Percentiles rank a stretch among this genome's conserved stretches.
phyloP scores from a whole-genome alignment of 2,888 invertebrate species.

The Oxycera nigricornis region DNA sequence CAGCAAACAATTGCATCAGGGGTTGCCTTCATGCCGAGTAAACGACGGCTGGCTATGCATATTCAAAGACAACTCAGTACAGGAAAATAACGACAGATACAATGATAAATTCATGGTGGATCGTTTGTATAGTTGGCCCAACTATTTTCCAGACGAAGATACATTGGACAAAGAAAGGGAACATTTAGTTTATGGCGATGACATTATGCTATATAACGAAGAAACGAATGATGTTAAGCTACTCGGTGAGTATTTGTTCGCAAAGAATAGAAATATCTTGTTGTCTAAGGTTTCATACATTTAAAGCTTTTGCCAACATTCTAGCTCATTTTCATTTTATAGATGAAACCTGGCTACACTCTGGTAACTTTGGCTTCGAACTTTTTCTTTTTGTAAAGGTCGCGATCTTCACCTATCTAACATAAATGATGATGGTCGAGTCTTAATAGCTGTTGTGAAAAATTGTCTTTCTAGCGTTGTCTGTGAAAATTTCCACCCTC shows the following conservation, averaged over 20 bases:
- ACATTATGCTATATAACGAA: conserved; percentile 52
- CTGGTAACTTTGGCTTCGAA: too few relatives aligned
- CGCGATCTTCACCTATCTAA: too few relatives aligned
- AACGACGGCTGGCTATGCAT: conserved; percentile 59
- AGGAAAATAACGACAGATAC: conserved; percentile 7
- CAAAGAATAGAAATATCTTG: too few relatives aligned
- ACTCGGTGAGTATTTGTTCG: conserved; percentile 52
- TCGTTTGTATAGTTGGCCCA: conserved; percentile 43
- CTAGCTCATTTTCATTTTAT: too few relatives aligned
- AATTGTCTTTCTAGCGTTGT: too few relatives aligned
- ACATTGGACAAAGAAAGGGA: conserved; percentile 30
- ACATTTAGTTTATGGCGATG: conserved; percentile 54
- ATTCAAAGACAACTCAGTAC: conserved; percentile 52
- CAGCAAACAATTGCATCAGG: conserved; percentile 55
- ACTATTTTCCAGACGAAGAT: conserved; percentile 24
- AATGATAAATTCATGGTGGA: background rate
- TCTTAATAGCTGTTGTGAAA: too few relatives aligned
- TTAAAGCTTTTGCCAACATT: too few relatives aligned
- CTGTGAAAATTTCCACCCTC: too few relatives aligned
- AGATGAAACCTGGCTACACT: too few relatives aligned
- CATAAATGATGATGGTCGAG: too few relatives aligned
- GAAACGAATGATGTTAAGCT: conserved; percentile 49
- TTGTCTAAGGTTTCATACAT: too few relatives aligned
- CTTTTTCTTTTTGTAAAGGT: too few relatives aligned
- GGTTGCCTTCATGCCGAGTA: conserved; percentile 56